Evolutionary conservation across 2,113 vertebrate species (phyloP), one percentile per base, ranked within the genome.

Genomic region (Lagopus muta): DNA sequence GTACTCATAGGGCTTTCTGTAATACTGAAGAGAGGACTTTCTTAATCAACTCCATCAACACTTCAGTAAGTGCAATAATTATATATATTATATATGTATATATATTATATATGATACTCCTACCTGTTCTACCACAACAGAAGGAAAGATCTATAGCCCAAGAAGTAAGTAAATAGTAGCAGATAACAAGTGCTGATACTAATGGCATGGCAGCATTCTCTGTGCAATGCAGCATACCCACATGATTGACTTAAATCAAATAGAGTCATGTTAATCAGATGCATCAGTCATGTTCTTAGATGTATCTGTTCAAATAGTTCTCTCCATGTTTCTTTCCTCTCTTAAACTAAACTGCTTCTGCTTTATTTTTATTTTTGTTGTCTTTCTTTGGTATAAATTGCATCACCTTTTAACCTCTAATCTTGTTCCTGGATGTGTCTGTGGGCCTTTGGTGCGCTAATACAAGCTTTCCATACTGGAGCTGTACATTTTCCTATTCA

Each of bases 211-310:
- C 38, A 60, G 24, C 34, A 42, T 17, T 43, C 70, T 28, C 27
- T 4, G 19, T 5, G 25, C 28, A 45, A 1, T 12, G 2, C 55
- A 52, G 15, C 0, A 1, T 8, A 13, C 4, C 38, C 16, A 1
- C 9, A 30, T 15, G 43, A 43, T 25, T 6, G 22, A 32, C 28
- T n/a, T 28, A 2, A 0, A 28, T 32, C 11, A 14, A 7, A 1
- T 1, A 1, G 19, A 27, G 61, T 4, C 13, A 45, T n/a, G 30
- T 48, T 43, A 24, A 16, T 28, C 22, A 25, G 16, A 43, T 13
- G 11, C 13, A 13, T 50, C 48, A 50, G 48, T 50, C 48, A 50
- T 24, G 22, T 36, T 71, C 9, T 14, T 5, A 24, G 32, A 47
- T 28, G 7, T 6, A 7, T 21, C 34, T 69, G 21, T 57, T 74